Evolutionary conservation across 2,888 invertebrate genomes (phyloP).

Genomic region (Conchocele bisecta): DNA sequence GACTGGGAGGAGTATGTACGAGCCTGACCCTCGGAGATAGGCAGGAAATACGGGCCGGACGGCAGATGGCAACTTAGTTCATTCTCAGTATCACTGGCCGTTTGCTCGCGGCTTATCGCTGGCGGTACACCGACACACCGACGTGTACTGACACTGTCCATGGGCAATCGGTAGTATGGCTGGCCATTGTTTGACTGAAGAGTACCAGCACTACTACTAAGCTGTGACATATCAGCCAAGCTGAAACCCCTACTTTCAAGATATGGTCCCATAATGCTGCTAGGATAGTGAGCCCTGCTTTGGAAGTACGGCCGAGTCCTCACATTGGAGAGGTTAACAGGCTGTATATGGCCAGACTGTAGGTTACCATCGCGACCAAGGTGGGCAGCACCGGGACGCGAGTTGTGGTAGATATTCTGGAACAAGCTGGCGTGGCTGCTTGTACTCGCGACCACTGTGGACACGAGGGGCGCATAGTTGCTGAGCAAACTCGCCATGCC

Average conservation of each 20-base stretch:
- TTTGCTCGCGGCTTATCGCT: no score
- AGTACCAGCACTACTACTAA: neutral
- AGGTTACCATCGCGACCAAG: no score
- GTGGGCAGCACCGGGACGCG: slow-evolving; percentile 7
- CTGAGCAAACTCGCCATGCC: no score
- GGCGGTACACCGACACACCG: neutral
- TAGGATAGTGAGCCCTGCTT: slow-evolving; percentile 17
- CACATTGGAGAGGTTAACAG: no score
- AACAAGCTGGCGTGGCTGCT: slow-evolving; percentile 40
- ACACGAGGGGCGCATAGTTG: slow-evolving; percentile 5
- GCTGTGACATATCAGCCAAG: neutral
- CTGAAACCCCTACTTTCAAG: slow-evolving; percentile 39
- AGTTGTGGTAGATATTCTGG: slow-evolving; percentile 39
- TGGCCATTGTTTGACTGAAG: no score
- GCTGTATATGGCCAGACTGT: no score
- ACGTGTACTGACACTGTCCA: no score
- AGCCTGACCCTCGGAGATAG: slow-evolving; percentile 34
- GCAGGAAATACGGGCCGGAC: slow-evolving; percentile 39
- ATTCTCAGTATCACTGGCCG: slow-evolving; percentile 45
- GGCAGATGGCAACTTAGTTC: slow-evolving; percentile 37
- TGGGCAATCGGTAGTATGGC: no score
- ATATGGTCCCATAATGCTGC: no score
- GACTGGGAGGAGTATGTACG: slow-evolving; percentile 28
- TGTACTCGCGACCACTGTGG: slow-evolving; percentile 28
- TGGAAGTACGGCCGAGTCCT: no score